Conservation (phyloP, 2,888 invertebrate genomes). For the Mesorhabditis sp. region DNA sequence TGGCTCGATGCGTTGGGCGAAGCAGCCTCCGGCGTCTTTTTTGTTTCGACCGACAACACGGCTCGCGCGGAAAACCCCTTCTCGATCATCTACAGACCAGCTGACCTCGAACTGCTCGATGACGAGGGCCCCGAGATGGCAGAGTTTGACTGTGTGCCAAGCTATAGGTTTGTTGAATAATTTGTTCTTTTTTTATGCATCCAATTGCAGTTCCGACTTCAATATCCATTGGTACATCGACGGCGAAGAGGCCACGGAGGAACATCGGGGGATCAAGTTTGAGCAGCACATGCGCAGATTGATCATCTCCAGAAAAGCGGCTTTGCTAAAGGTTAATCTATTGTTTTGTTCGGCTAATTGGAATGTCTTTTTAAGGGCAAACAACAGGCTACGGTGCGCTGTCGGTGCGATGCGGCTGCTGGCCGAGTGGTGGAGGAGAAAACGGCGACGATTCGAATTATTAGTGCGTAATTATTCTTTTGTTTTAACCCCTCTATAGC, state of each 20-base stretch:
- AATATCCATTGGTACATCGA: background rate
- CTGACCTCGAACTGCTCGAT: constrained; percentile 16
- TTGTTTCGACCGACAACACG: background rate
- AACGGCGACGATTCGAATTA: background rate
- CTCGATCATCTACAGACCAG: constrained; percentile 25
- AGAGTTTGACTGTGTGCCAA: constrained; percentile 23
- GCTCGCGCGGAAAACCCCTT: constrained; percentile 9
- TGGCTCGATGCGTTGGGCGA: background rate
- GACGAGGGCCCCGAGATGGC: constrained; percentile 7
- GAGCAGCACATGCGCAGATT: background rate
- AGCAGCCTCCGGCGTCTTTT: constrained; percentile 3
- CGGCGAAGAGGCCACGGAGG: background rate
- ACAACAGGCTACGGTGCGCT: background rate
- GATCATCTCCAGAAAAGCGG: background rate
- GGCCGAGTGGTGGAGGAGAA: background rate
- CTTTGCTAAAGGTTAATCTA: background rate
- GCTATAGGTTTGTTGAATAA: background rate
- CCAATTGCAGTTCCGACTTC: constrained; percentile 8
- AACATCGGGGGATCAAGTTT: background rate
- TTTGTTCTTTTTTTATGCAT: background rate
- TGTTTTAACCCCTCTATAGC: background rate
- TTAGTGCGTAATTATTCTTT: background rate
- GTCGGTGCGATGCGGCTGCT: constrained; percentile 1
- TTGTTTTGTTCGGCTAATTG: background rate
- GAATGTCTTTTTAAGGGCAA: background rate